phyloP scores from a whole-genome alignment of 2,888 invertebrate genomes.

The Cephus spinipes region DNA sequence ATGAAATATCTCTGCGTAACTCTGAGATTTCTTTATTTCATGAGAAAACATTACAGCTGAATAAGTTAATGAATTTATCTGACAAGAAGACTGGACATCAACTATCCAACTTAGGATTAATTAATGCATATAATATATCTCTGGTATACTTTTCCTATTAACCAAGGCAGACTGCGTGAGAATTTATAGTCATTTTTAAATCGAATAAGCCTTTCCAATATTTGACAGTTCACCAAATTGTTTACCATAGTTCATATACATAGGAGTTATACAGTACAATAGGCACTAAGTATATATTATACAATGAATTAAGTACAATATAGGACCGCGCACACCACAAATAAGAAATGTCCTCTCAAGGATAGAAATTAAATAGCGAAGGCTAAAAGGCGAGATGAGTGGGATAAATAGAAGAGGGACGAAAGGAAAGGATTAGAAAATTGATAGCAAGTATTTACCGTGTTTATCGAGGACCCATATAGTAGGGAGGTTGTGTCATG shows the following conservation, averaged over 20 bases:
- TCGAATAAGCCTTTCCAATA: not conserved
- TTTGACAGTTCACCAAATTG: not conserved
- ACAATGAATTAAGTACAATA: not conserved
- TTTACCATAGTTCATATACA: not conserved
- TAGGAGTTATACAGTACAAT: not conserved
- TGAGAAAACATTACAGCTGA: not conserved
- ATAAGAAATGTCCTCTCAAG: not conserved
- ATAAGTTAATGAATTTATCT: not conserved
- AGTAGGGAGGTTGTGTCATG: constrained; percentile 60
- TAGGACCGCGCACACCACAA: not conserved
- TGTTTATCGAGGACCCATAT: constrained; percentile 57
- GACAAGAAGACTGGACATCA: not conserved
- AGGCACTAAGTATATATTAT: not conserved
- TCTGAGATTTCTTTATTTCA: not conserved
- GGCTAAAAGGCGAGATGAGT: not conserved
- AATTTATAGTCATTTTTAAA: not conserved
- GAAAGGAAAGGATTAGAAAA: not conserved
- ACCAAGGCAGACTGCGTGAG: not conserved
- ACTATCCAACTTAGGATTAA: not conserved
- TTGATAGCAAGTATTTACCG: constrained; percentile 12
- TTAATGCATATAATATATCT: not conserved
- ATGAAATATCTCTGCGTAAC: not conserved
- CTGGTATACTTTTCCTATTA: not conserved
- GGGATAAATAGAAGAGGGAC: no score
- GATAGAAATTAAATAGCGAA: not conserved